These are phyloP conservation scores for Nowickia ferox DNA, from an alignment of 2,888 invertebrate species.

Conservation along the genomic window DNA sequence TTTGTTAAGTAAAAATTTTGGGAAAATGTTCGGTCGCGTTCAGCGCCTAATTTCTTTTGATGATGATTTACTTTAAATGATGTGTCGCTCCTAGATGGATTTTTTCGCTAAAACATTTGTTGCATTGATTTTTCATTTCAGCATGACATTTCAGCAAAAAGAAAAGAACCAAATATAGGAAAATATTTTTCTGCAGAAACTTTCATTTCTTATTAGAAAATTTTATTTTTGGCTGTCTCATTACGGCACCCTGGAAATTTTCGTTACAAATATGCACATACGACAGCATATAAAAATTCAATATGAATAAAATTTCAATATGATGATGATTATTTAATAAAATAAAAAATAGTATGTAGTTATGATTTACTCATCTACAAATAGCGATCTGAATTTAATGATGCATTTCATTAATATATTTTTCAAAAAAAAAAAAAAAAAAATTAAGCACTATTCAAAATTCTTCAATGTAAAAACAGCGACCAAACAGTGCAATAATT, in stretches of 20 bases:
- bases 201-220: constrained; percentile 33
- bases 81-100: constrained; percentile 80
- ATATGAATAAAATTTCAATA: constrained; percentile 33
- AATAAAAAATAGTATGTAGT: constrained; percentile 61
- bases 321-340: constrained; percentile 68
- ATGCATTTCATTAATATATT: constrained; percentile 69
- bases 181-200: background rate
- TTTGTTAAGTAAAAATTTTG: constrained; percentile 8
- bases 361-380: constrained; percentile 58
- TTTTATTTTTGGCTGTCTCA: constrained; percentile 65
- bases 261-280: constrained; percentile 2
- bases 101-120: constrained; percentile 76
- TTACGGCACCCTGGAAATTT: constrained; percentile 61
- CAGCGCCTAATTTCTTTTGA: constrained; percentile 79
- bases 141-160: constrained; percentile 60
- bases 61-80: constrained; percentile 81
- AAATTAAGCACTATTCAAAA: constrained; percentile 36
- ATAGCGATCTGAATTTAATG: constrained; percentile 70
- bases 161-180: background rate
- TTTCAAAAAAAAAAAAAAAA: constrained; percentile 19
- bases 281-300: constrained; percentile 8
- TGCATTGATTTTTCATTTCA: constrained; percentile 79
- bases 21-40: constrained; percentile 32
- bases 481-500: constrained; percentile 72
- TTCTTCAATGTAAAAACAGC: constrained; percentile 76